Evolutionary conservation across 1,140 invertebrate genomes (phyloP).

Genomic region (Stratiolaelaps scimitus): DNA sequence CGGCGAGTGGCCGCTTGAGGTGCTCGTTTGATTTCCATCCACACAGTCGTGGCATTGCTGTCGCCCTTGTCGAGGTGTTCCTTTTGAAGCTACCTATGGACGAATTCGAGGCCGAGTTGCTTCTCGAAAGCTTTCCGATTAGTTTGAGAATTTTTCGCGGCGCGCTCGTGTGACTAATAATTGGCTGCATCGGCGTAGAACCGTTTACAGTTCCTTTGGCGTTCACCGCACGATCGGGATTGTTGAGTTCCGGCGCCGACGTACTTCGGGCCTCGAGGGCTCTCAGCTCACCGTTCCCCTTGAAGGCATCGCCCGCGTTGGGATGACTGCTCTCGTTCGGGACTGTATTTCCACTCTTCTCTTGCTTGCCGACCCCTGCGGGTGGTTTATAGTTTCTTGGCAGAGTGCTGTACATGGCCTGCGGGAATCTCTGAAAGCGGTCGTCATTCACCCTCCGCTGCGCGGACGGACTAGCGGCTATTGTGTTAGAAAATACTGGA

Average conservation of each 20-base stretch:
- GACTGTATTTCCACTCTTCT: neutral
- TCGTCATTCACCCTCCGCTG: slow-evolving; percentile 9
- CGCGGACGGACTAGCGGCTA: slow-evolving; percentile 19
- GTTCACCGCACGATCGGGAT: neutral
- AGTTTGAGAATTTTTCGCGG: slow-evolving; percentile 10
- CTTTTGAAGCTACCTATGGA: slow-evolving; percentile 24
- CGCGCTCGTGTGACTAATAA: slow-evolving; percentile 19
- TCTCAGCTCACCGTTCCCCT: slow-evolving; percentile 2
- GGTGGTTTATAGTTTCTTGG: slow-evolving; percentile 24
- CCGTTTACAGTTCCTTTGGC: neutral
- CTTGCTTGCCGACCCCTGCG: neutral
- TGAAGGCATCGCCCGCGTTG: neutral
- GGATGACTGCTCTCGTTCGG: neutral
- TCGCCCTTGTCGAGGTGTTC: slow-evolving; percentile 17
- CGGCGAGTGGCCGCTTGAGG: slow-evolving; percentile 23
- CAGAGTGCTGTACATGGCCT: slow-evolving; percentile 8
- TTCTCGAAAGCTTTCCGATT: slow-evolving; percentile 19
- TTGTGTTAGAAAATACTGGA: slow-evolving; percentile 22
- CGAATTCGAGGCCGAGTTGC: slow-evolving; percentile 21
- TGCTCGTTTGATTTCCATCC: slow-evolving; percentile 25
- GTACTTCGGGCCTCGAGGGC: slow-evolving; percentile 24
- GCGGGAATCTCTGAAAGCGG: slow-evolving; percentile 20
- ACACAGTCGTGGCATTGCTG: slow-evolving; percentile 18
- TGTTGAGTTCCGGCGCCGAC: slow-evolving; percentile 10
- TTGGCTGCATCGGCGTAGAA: slow-evolving; percentile 2